phyloP scores from a whole-genome alignment of 2,888 invertebrate genomes.

The Cryptus armator region DNA sequence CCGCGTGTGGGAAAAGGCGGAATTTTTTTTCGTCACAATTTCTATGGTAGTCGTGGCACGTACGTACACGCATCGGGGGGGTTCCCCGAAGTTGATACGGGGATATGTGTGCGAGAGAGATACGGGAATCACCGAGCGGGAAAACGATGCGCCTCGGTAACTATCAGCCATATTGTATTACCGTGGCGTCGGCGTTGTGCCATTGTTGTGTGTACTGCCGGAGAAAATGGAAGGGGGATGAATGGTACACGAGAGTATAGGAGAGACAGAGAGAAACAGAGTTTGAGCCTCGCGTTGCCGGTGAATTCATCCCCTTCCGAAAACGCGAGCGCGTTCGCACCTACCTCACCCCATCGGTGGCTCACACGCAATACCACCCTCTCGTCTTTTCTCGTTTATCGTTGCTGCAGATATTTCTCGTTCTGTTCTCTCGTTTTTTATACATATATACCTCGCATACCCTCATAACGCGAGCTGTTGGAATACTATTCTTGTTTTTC shows the following conservation, averaged over 20 bases:
- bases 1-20: constrained; percentile 28
- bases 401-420: constrained; percentile 62
- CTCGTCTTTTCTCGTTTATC: constrained; percentile 63
- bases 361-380: constrained; percentile 38
- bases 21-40: constrained; percentile 44
- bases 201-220: constrained; percentile 55
- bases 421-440: constrained; percentile 26
- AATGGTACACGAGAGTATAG: constrained; percentile 52
- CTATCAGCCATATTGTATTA: constrained; percentile 66
- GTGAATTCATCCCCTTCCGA: constrained; percentile 60
- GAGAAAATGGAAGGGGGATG: constrained; percentile 42
- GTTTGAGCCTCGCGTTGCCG: constrained; percentile 28
- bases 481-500: constrained; percentile 32
- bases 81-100: constrained; percentile 40
- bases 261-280: constrained; percentile 32
- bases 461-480: constrained; percentile 40
- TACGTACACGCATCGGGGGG: background rate
- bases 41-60: constrained; percentile 36
- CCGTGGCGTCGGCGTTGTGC: constrained; percentile 56
- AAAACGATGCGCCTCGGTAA: constrained; percentile 67
- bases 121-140: constrained; percentile 65
- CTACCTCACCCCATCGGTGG: constrained; percentile 44
- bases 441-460: constrained; percentile 44
- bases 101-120: constrained; percentile 45
- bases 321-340: constrained; percentile 55